These are phyloP conservation scores for Lithophane socia DNA, from an alignment of 2,888 invertebrate genomes.

Conservation along the genomic window DNA sequence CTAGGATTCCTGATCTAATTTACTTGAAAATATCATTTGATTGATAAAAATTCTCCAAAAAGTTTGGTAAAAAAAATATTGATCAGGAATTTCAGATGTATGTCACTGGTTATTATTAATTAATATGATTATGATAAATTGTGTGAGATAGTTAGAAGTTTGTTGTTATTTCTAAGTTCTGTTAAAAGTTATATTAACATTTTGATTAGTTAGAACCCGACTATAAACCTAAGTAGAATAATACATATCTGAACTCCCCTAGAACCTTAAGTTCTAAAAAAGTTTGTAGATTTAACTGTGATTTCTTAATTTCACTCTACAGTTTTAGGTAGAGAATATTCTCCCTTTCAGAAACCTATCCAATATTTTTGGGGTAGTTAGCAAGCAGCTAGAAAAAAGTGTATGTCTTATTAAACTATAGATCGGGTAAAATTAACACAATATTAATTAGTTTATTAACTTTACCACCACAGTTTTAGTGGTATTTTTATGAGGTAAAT, in stretches of 20 bases:
- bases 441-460: constrained; percentile 1
- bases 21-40: constrained; percentile 7
- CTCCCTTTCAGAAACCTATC: not conserved
- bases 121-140: constrained; percentile 31
- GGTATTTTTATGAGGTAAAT: constrained; percentile 27
- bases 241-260: not conserved
- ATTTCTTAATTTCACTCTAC: not conserved
- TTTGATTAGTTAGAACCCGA: not conserved
- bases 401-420: not conserved
- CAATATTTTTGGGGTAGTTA: not conserved
- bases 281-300: not conserved
- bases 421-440: constrained; percentile 8
- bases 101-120: constrained; percentile 11
- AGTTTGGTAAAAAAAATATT: not conserved
- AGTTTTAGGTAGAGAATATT: not conserved
- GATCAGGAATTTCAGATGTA: constrained; percentile 26
- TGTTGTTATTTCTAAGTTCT: constrained; percentile 55
- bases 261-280: not conserved
- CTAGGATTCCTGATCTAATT: constrained; percentile 20
- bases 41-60: constrained; percentile 14
- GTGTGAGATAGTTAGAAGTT: constrained; percentile 42
- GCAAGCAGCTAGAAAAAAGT: constrained; percentile 14
- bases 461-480: not conserved
- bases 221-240: not conserved
- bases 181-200: constrained; percentile 37